Evolutionary conservation across 2,113 vertebrate species (phyloP).

Genomic region (Empidonax traillii): DNA sequence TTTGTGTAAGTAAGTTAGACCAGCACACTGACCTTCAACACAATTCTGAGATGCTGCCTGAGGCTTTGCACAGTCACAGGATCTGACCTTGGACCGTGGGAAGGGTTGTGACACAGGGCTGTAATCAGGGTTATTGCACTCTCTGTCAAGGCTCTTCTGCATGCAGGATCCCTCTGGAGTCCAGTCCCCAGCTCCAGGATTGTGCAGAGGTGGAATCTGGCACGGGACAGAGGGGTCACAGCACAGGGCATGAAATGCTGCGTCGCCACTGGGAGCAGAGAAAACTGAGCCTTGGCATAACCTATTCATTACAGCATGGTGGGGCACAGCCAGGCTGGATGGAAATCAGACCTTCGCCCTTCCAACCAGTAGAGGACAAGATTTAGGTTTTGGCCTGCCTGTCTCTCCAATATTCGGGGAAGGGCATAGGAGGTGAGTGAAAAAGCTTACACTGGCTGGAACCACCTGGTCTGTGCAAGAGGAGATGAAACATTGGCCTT

Average conservation of each 20-base stretch:
- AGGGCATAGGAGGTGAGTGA: background rate
- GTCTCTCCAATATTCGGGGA: background rate
- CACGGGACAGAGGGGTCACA: background rate
- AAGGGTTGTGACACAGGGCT: background rate
- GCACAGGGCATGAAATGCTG: background rate
- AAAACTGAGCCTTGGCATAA: background rate
- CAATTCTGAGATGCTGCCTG: background rate
- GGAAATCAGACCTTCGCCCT: background rate
- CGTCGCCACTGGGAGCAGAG: background rate
- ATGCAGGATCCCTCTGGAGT: background rate
- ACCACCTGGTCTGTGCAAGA: background rate
- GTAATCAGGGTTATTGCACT: background rate
- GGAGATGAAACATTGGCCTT: background rate
- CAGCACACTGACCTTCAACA: background rate
- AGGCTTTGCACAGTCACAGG: background rate
- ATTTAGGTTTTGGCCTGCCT: background rate
- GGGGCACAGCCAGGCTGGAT: background rate
- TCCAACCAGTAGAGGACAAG: background rate
- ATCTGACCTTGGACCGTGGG: background rate
- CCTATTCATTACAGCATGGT: too few species aligned
- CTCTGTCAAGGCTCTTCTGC: background rate
- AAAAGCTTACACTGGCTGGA: background rate
- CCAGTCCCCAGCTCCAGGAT: background rate
- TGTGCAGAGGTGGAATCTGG: background rate
- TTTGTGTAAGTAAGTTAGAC: background rate